Conservation (phyloP, 2,797 vertebrate genomes). For the Sylvilagus floridanus region DNA sequence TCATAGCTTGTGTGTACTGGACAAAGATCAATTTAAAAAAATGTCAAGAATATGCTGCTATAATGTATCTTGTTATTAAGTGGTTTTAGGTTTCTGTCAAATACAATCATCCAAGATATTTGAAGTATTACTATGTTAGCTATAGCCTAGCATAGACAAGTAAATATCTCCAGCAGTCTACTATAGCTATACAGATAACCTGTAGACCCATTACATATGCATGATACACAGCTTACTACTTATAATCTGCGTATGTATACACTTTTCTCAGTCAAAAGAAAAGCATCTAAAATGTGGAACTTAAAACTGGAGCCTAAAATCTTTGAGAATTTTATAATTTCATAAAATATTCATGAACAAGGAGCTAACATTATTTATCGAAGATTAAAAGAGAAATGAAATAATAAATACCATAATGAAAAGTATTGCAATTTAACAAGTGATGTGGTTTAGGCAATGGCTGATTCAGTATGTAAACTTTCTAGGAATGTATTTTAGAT, state of each 20-base stretch:
- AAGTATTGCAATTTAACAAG: background rate
- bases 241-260: background rate
- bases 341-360: background rate
- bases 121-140: background rate
- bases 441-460: background rate
- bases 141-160: background rate
- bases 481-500: background rate
- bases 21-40: slow-evolving; percentile 65
- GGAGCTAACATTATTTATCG: background rate
- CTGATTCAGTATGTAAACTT: background rate
- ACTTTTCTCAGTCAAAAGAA: background rate
- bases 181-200: background rate
- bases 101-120: slow-evolving; percentile 12
- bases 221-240: background rate
- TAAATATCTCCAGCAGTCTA: background rate
- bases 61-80: background rate
- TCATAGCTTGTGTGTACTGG: background rate
- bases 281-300: background rate
- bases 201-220: background rate
- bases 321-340: slow-evolving; percentile 25
- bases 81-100: background rate
- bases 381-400: slow-evolving; percentile 22
- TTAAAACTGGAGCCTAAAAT: background rate
- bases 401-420: background rate
- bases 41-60: background rate